Evolutionary conservation across 2,113 vertebrate species (phyloP).

Genomic region (Heptranchias perlo): DNA sequence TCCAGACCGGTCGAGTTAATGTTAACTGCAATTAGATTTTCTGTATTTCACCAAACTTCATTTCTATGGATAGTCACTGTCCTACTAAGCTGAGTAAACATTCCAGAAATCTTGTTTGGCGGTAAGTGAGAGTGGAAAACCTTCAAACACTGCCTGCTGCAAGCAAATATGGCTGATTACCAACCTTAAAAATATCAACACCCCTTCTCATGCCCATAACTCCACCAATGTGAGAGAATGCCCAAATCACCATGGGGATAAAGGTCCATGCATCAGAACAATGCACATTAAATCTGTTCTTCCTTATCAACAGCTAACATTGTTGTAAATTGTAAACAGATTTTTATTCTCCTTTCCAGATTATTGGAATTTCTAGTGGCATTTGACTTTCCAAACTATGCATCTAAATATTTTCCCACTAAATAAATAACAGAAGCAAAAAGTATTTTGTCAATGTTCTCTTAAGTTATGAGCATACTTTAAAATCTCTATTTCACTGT

Average conservation of each 20-base stretch:
- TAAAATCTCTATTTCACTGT: not conserved
- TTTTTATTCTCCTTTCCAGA: constrained; percentile 3
- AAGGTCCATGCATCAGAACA: not conserved
- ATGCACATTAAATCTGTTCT: not conserved
- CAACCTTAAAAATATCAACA: not conserved
- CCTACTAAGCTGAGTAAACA: not conserved
- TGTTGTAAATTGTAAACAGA: not conserved
- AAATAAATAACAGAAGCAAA: not conserved
- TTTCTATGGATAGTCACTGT: not conserved
- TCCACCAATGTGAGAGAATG: not conserved
- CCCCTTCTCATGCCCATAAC: not conserved
- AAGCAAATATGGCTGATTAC: not conserved
- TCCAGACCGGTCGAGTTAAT: not conserved
- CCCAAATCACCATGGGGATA: not conserved
- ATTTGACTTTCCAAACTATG: not conserved
- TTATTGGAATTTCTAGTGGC: not conserved
- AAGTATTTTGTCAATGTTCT: not conserved
- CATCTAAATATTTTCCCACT: not conserved
- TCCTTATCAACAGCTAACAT: not conserved
- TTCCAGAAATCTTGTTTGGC: not conserved
- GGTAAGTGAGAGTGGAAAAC: not conserved
- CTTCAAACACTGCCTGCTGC: not conserved
- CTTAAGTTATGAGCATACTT: not conserved
- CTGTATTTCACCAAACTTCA: not conserved
- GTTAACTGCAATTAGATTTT: not conserved